A percentile compares a stretch with the other conserved stretches of the same genome.
These are phyloP conservation scores for Anoplius nigerrimus DNA, from an alignment of 2,888 invertebrate genomes.

Conservation along the genomic window DNA sequence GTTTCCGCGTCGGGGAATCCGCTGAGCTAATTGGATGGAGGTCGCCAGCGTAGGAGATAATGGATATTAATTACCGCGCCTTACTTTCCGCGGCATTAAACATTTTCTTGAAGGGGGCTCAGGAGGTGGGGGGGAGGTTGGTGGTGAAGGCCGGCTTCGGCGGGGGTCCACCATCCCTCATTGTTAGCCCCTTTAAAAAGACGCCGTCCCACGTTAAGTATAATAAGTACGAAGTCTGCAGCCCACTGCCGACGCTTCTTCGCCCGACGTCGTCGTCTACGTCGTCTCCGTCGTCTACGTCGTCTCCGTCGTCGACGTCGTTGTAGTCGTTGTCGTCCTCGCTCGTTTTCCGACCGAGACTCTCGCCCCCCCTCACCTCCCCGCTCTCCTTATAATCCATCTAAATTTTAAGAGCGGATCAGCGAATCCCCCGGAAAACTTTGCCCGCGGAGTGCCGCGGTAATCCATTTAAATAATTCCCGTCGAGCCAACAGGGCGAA, in stretches of 20 bases:
- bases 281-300: slow-evolving; percentile 7
- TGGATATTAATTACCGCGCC: slow-evolving; percentile 74
- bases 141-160: slow-evolving; percentile 14
- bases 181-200: slow-evolving; percentile 72
- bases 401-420: slow-evolving; percentile 72
- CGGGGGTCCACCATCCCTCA: slow-evolving; percentile 70
- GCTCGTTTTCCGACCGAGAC: slow-evolving; percentile 23
- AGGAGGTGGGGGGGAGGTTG: slow-evolving; percentile 1
- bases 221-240: slow-evolving; percentile 68
- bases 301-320: slow-evolving; percentile 3
- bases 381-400: slow-evolving; percentile 69
- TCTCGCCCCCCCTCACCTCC: slow-evolving; percentile 25
- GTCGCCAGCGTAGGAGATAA: slow-evolving; percentile 68
- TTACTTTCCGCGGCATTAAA: slow-evolving; percentile 74
- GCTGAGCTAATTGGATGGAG: slow-evolving; percentile 67
- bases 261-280: slow-evolving; percentile 11
- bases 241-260: slow-evolving; percentile 33
- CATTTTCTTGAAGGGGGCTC: slow-evolving; percentile 66
- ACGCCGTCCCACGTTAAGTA: slow-evolving; percentile 68
- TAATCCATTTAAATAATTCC: slow-evolving; percentile 73
- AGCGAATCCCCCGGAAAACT: slow-evolving; percentile 68
- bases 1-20: slow-evolving; percentile 61
- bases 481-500: slow-evolving; percentile 62
- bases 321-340: slow-evolving; percentile 26
- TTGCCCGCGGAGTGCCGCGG: slow-evolving; percentile 64